Conservation (phyloP, 2,797 vertebrate species). For the Cuculus canorus region DNA sequence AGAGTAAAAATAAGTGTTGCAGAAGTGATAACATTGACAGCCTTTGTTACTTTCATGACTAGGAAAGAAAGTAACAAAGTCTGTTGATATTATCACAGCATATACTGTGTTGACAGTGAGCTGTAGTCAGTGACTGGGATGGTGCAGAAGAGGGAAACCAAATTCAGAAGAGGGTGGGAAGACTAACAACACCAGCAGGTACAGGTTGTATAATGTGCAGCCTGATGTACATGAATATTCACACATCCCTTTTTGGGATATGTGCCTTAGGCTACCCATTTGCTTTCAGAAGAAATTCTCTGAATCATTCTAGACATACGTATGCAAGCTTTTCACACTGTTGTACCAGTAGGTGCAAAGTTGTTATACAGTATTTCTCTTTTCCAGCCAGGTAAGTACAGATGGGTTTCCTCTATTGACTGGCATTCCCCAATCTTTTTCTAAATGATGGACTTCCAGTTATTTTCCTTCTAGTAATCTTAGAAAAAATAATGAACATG, state of each 20-base stretch:
- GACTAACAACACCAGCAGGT: neutral
- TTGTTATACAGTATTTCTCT: neutral
- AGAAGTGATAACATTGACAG: too few relatives aligned
- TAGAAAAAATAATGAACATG: neutral
- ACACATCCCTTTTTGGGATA: neutral
- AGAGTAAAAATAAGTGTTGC: neutral
- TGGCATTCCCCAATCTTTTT: neutral
- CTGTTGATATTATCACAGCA: neutral
- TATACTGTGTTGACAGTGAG: neutral
- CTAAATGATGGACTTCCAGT: neutral
- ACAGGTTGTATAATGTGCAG: neutral
- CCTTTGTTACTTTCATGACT: too few relatives aligned
- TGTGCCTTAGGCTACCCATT: neutral
- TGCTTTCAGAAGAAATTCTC: neutral
- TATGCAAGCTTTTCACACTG: neutral
- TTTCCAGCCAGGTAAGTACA: neutral
- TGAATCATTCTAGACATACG: neutral
- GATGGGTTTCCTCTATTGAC: fast-evolving
- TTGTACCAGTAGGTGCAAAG: neutral
- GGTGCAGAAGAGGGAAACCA: neutral
- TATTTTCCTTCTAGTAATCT: neutral
- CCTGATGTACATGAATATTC: neutral
- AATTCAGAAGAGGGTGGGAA: neutral
- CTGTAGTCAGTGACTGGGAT: neutral
- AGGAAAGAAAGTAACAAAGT: neutral